Evolutionary conservation across 2,888 invertebrate species (phyloP), one percentile per base, ranked within the genome.

Genomic region (Tetheella fluctuosa): DNA sequence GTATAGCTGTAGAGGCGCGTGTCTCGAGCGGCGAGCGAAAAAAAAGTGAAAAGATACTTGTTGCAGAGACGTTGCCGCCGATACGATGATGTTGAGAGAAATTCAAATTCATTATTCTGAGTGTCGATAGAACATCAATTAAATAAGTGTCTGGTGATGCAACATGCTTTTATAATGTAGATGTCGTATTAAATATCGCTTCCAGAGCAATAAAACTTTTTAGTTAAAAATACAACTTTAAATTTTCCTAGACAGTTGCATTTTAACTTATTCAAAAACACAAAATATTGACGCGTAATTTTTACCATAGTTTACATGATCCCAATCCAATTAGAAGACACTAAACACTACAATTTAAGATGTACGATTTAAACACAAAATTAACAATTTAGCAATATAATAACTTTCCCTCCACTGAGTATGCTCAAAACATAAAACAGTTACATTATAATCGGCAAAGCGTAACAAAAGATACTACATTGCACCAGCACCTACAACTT

Each of bases 41-140:
- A 91, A 91, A 91, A 91, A 93, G 92, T 91, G 92, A 91, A 92
- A 92, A 88, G 85, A 79, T 67, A 75, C 78, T 71, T 66, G 80
- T 77, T 74, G 77, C 71, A 68, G 76, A 83, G 81, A 82, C 80
- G 83, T 79, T 81, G 85, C 81, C 80, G 73, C 71, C 71, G 63
- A 67, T 76, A 80, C 71, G 63, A 67, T 76, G 81, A 80, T 79
- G 84, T 80, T 76, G 81, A 76, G 89, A 87, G 91, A 90, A 89
- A 90, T 85, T 86, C 67, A 83, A 86, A 88, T 83, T 82, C 78
- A 85, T 81, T 81, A 80, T 65, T 70, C 69, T 65, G 60, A 69
- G 70, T 61, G 59, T 64, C 68, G 73, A 82, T 82, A 81, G 76
- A 77, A 71, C 71, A 81, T 76, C 79, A 77, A 83, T 82, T 80